Base-by-base conservation (phyloP, 2,113 vertebrate genomes). In the Etheostoma cragini region DNA sequence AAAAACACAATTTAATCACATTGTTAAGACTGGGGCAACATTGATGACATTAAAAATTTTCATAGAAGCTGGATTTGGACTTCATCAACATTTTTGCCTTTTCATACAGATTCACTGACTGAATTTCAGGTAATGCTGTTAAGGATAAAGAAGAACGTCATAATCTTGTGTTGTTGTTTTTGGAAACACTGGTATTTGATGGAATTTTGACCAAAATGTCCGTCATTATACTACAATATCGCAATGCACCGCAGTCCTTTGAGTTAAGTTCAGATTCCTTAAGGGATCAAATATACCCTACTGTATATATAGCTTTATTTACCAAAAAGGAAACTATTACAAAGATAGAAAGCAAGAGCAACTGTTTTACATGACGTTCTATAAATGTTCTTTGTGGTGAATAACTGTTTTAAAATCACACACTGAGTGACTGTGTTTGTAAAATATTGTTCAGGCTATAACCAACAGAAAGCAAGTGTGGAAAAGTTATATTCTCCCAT, bases 401-500 rank as follows among this genome's bases (percentile, higher is more conserved):
- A 70, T 54, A 71, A 33, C 30, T 60, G 3, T 72, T 30, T 47
- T 63, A 16, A 53, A 33, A 35, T 26, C 60, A 42, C 56, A 26
- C 8, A 30, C n/a, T 6, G 19, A 72, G 19, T 54, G 26, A 71
- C 50, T 71, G 17, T n/a, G n/a, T 52, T 22, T 16, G n/a, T 33
- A 6, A 47, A 47, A 24, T 72, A 8, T 35, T 79, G 65, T 80
- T 57, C 2, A 47, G 66, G 24, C 21, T 42, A 1, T 17, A 13
- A 33, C 3, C n/a, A 33, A 54, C 6, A 65, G 13, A 60, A 38
- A 68, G 14, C 5, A 33, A 38, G 7, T 16, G 50, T 69, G 14
- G 8, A 89, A 73, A 89, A 85, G 2, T 72, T 19, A 33, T 22
- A 19, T 33, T 82, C 47, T 30, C 19, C 56, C 49, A 49, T 11